These are phyloP conservation scores for Noturus placidus DNA, from an alignment of 2,113 vertebrate species.

Conservation along the genomic window DNA sequence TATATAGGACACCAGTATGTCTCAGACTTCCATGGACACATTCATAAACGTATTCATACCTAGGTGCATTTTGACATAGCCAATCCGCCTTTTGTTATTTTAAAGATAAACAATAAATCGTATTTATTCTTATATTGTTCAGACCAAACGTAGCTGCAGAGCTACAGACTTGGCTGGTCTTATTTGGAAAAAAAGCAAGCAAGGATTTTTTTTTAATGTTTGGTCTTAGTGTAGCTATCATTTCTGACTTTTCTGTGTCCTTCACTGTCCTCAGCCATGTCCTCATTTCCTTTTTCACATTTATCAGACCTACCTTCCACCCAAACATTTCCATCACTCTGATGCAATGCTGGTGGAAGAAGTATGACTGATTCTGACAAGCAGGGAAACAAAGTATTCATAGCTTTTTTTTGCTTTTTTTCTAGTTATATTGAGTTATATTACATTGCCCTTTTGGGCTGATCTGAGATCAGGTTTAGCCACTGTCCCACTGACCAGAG, in stretches of 20 bases:
- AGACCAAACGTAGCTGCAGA: background rate
- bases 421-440: background rate
- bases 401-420: background rate
- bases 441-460: background rate
- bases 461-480: conserved; percentile 2
- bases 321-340: background rate
- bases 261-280: background rate
- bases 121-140: background rate
- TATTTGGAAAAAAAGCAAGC: background rate
- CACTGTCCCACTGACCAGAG: background rate
- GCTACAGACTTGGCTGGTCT: background rate
- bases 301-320: background rate
- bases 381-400: background rate
- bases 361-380: background rate
- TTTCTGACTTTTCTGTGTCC: background rate
- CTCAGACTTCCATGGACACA: background rate
- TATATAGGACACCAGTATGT: background rate
- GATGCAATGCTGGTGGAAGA: background rate
- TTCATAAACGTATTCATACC: background rate
- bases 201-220: background rate
- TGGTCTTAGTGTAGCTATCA: background rate
- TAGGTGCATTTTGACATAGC: background rate
- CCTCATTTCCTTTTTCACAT: conserved; percentile 4
- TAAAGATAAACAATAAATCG: background rate
- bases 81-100: background rate